These are phyloP conservation scores for Melanerpes formicivorus DNA, from an alignment of 2,113 vertebrate species.

Conservation along the genomic window DNA sequence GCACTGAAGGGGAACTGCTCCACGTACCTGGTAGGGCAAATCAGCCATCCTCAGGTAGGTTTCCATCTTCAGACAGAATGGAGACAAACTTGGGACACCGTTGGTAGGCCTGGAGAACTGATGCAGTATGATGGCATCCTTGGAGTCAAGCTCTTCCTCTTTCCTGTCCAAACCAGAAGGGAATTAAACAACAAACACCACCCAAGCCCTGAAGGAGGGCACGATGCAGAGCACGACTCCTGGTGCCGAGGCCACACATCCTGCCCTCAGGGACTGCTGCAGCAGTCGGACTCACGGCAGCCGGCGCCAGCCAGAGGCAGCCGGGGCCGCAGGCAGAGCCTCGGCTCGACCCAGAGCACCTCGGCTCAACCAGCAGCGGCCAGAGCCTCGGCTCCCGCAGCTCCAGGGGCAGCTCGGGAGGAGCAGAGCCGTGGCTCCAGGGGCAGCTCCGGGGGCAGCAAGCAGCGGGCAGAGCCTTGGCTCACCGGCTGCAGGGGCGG, in stretches of 20 bases:
- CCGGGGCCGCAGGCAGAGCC: no score
- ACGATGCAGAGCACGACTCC: background rate
- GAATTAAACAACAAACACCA: background rate
- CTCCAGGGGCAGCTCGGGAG: no score
- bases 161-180: constrained; percentile 80
- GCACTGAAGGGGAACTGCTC: background rate
- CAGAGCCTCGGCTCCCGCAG: no score
- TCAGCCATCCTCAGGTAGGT: constrained; percentile 97
- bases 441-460: no score
- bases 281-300: background rate
- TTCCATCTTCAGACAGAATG: constrained; percentile 97
- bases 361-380: no score
- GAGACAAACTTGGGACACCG: constrained; percentile 92
- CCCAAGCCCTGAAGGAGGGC: background rate
- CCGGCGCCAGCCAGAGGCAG: background rate
- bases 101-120: constrained; percentile 96
- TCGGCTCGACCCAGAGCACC: no score
- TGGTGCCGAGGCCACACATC: background rate
- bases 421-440: no score
- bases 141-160: constrained; percentile 95
- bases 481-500: no score
- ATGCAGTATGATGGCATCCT: constrained; percentile 97
- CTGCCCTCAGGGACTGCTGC: background rate
- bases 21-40: constrained; percentile 93
- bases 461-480: no score